A percentile compares a stretch with the other conserved stretches of the same genome.
Evolutionary conservation across 2,113 vertebrate genomes (phyloP).

Genomic region (Chaetodon trifascialis): DNA sequence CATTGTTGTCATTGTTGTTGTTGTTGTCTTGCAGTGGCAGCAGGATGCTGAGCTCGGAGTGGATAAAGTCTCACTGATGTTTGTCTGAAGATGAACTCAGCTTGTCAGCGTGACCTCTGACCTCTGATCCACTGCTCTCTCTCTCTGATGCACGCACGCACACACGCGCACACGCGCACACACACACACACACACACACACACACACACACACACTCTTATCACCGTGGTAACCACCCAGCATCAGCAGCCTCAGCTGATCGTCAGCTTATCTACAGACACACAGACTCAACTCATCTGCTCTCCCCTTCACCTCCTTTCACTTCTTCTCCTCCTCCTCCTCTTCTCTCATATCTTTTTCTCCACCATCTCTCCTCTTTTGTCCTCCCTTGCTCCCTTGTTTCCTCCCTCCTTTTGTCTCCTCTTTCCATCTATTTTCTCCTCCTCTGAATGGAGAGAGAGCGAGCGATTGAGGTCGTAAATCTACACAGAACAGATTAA

Average conservation of each 20-base stretch:
- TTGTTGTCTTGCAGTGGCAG: too few relatives aligned
- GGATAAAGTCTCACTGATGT: not conserved
- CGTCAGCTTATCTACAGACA: conserved; percentile 28
- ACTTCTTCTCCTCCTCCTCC: not conserved
- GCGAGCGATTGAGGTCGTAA: conserved; percentile 41
- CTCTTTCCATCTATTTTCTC: not conserved
- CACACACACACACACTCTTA: conserved; percentile 2
- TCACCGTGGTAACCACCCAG: conserved; percentile 13
- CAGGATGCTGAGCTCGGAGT: not conserved
- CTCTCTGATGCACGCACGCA: too few relatives aligned
- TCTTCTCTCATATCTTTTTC: not conserved
- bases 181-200: not conserved
- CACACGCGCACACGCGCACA: not conserved
- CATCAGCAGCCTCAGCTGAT: conserved; percentile 33
- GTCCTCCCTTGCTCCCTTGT: not conserved
- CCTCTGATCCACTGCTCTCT: conserved; percentile 22
- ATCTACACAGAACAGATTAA: conserved; percentile 65
- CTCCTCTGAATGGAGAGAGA: not conserved
- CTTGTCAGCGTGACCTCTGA: conserved; percentile 19
- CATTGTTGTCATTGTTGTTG: too few relatives aligned
- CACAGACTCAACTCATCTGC: not conserved
- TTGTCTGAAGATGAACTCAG: conserved; percentile 23
- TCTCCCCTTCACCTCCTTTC: not conserved
- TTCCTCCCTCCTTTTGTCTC: not conserved
- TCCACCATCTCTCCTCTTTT: not conserved